A percentile compares a stretch with the other conserved stretches of the same genome.
Evolutionary conservation across 2,113 vertebrate species (phyloP).

Genomic region (Cyphomyrus discorhynchus): DNA sequence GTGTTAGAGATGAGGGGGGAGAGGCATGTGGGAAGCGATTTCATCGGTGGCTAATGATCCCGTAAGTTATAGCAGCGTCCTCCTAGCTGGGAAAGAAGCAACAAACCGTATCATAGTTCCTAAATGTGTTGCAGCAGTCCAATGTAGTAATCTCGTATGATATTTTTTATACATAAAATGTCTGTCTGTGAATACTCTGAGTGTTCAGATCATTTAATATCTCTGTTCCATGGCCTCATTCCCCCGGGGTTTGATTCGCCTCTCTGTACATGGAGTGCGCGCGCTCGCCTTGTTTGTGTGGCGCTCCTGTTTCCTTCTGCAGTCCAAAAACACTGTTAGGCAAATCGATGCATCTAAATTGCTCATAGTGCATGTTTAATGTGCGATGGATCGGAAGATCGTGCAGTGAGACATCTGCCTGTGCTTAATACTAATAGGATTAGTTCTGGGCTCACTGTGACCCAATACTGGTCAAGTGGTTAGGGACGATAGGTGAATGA

Average conservation of each 20-base stretch:
- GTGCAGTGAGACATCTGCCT: background rate
- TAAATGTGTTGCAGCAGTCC: background rate
- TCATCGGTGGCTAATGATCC: background rate
- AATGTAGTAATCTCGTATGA: background rate
- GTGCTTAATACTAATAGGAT: background rate
- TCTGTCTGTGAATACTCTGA: background rate
- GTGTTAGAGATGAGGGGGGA: background rate
- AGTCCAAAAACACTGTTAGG: background rate
- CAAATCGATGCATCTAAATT: background rate
- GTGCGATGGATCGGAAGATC: background rate
- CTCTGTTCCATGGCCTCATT: background rate
- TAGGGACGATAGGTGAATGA: background rate
- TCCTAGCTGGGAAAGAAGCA: background rate
- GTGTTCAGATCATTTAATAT: background rate
- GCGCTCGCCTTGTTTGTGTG: background rate
- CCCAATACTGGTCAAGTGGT: background rate
- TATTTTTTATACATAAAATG: background rate
- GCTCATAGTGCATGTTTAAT: background rate
- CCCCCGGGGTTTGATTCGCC: background rate
- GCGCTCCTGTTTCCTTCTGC: background rate
- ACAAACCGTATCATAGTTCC: background rate
- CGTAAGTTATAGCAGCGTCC: background rate
- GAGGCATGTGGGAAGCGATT: background rate
- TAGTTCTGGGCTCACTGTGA: background rate
- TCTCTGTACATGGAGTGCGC: background rate